Conservation (phyloP, 2,888 invertebrate genomes). For the Xestobium rufovillosum region DNA sequence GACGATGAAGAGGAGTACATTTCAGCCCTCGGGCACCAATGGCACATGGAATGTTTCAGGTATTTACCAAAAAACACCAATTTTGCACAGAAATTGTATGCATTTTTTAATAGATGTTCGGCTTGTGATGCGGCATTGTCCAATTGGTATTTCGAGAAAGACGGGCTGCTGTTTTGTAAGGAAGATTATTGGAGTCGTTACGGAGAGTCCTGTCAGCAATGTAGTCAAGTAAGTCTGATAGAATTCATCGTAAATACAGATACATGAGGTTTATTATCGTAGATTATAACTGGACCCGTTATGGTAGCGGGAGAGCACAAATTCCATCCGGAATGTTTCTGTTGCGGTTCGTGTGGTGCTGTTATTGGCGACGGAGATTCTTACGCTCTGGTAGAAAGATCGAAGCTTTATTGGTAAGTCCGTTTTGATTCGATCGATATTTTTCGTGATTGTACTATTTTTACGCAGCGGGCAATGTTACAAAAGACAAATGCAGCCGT, state of each 20-base stretch:
- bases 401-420: slow-evolving; percentile 75
- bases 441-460: slow-evolving; percentile 5
- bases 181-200: slow-evolving; percentile 83
- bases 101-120: slow-evolving; percentile 62
- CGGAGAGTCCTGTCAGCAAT: slow-evolving; percentile 85
- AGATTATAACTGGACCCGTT: slow-evolving; percentile 74
- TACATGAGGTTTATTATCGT: slow-evolving; percentile 19
- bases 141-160: slow-evolving; percentile 91
- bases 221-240: slow-evolving; percentile 56
- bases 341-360: slow-evolving; percentile 70
- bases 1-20: slow-evolving; percentile 72
- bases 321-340: slow-evolving; percentile 94
- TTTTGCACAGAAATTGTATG: not conserved
- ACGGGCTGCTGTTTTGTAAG: slow-evolving; percentile 80
- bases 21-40: slow-evolving; percentile 74
- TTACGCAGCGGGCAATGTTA: slow-evolving; percentile 71
- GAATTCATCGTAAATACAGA: not conserved
- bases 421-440: slow-evolving; percentile 4
- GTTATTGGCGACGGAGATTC: slow-evolving; percentile 90
- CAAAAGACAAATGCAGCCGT: slow-evolving; percentile 59
- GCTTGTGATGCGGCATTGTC: slow-evolving; percentile 79
- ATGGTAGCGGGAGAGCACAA: slow-evolving; percentile 94
- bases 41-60: slow-evolving; percentile 87
- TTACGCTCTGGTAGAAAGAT: slow-evolving; percentile 85
- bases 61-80: slow-evolving; percentile 35